Base-by-base conservation (phyloP, 2,113 vertebrate species). In the Cygnus buccinator region DNA sequence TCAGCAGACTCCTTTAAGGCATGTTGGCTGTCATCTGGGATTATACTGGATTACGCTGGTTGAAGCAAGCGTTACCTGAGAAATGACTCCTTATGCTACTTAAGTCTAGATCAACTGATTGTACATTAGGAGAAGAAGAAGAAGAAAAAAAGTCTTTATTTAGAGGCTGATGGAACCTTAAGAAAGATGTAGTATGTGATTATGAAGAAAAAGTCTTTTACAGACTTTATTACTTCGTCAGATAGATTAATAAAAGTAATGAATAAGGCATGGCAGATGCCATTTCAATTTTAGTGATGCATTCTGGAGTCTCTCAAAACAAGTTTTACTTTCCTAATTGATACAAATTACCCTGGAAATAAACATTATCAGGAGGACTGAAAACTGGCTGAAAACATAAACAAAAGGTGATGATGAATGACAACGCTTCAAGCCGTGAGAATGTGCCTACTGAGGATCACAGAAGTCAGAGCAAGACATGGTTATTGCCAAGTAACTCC, bases 391-490 rank as follows among this genome's bases (percentile, higher is more conserved):
- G 55, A 83, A 92, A 93, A 84, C 62, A 75, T 44, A 84, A 92
- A 93, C 52, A 84, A 84, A 88, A 93, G 66, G 77, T 91, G 86
- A 58, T 79, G 73, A 94, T 82, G 73, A 94, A 93, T 93, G 62
- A 86, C 76, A 81, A 58, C 1, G 3, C 28, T 54, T 26, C 72
- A 86, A 61, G 50, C 4, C 29, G 28, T 37, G 43, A 81, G 77
- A 94, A 85, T 28, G 22, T 18, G 13, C 22, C 70, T 85, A 20
- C 19, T 59, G 78, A 94, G 50, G 58, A 73, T 43, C 2, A 1
- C 31, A 73, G 74, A 81, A 93, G 84, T 85, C 74, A 85, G 44
- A 82, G 54, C 74, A 79, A 90, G 71, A 5, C 41, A 52, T 14
- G 52, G 44, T 58, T 93, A 93, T 55, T 79, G 55, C 44, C 58